Evolutionary conservation across 2,797 vertebrate genomes (phyloP).

Genomic region (Scolopax bukidnonensis): DNA sequence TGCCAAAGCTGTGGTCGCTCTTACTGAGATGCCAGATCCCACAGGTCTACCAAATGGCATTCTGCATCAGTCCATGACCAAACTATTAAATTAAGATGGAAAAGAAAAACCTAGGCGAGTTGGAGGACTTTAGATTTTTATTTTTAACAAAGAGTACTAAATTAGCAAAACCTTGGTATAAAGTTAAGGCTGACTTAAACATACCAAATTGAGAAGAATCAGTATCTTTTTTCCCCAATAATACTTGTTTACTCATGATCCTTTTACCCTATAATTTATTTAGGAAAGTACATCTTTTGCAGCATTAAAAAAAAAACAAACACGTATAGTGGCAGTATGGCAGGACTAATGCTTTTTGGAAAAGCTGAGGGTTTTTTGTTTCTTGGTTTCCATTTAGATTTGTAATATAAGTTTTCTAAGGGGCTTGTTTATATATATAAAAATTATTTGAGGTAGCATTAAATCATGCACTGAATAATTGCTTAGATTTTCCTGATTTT

Average conservation of each 20-base stretch:
- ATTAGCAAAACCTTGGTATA: background rate
- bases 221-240: background rate
- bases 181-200: background rate
- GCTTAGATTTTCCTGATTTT: background rate
- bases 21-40: background rate
- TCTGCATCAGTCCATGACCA: background rate
- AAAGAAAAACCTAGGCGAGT: background rate
- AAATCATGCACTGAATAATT: background rate
- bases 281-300: background rate
- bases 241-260: background rate
- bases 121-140: background rate
- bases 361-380: background rate
- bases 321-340: fast-evolving
- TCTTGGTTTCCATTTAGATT: background rate
- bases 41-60: background rate
- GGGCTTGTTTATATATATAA: background rate
- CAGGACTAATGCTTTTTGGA: background rate
- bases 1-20: background rate
- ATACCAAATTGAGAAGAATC: background rate
- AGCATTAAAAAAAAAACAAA: background rate
- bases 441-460: background rate
- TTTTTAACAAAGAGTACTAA: background rate
- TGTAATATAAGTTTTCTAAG: background rate
- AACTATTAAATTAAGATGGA: background rate
- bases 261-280: background rate